Conservation (phyloP, 2,888 invertebrate species). For the Phrixothrix hirtus region DNA sequence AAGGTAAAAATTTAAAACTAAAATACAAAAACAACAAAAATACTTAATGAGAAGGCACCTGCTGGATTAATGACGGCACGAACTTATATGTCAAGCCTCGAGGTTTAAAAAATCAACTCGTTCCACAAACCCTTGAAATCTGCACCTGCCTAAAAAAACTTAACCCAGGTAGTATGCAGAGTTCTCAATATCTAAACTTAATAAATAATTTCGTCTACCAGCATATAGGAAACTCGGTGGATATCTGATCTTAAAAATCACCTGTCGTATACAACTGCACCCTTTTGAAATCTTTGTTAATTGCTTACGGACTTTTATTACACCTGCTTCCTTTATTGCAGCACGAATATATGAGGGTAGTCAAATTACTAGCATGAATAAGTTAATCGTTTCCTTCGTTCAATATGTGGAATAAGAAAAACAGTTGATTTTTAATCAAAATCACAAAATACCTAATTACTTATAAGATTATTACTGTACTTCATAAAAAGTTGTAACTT, state of each 20-base stretch:
- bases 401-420: too few relatives aligned
- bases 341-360: not conserved
- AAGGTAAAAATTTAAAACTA: too few relatives aligned
- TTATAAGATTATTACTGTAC: too few relatives aligned
- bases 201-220: slow-evolving; percentile 5
- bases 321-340: slow-evolving; percentile 30
- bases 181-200: too few relatives aligned
- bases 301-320: slow-evolving; percentile 18
- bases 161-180: too few relatives aligned
- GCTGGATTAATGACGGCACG: slow-evolving; percentile 32
- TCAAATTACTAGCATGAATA: not conserved
- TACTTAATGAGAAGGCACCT: slow-evolving; percentile 26
- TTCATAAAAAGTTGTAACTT: too few relatives aligned
- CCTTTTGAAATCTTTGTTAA: slow-evolving; percentile 28
- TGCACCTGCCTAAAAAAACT: slow-evolving; percentile 43
- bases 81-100: slow-evolving; percentile 30
- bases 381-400: too few relatives aligned
- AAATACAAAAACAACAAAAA: not conserved
- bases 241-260: slow-evolving; percentile 20
- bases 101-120: slow-evolving; percentile 37
- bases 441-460: too few relatives aligned
- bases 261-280: slow-evolving; percentile 34
- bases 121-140: slow-evolving; percentile 49
- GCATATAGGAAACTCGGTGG: slow-evolving; percentile 7
- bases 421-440: too few relatives aligned